Percentiles rank a stretch among this genome's conserved stretches.
Evolutionary conservation across 2,888 invertebrate species (phyloP).

Genomic region (Eugnorisma glareosa): DNA sequence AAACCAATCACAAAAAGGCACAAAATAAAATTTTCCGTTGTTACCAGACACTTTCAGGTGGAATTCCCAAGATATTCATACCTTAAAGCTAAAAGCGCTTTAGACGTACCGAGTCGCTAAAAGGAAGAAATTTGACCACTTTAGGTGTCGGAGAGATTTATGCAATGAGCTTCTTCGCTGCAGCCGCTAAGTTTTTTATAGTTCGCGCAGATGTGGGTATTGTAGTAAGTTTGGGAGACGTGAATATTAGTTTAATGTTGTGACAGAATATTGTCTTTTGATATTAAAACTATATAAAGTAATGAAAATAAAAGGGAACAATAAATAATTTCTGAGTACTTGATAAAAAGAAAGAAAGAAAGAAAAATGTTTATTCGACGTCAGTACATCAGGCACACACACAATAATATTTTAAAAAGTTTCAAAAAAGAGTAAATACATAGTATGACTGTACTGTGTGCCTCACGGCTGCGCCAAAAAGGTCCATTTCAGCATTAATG

Average conservation of each 20-base stretch:
- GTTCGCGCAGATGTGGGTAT: slow-evolving; percentile 41
- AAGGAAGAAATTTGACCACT: slow-evolving; percentile 68
- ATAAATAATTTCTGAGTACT: background rate
- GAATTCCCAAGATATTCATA: slow-evolving; percentile 56
- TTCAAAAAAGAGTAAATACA: no score
- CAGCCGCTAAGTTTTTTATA: slow-evolving; percentile 61
- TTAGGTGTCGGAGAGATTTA: slow-evolving; percentile 67
- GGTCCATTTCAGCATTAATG: no score
- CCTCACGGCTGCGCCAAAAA: no score
- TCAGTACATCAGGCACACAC: no score
- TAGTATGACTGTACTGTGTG: no score
- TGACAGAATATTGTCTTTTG: background rate
- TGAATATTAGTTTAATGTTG: slow-evolving; percentile 15
- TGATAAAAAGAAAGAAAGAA: no score
- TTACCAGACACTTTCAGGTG: slow-evolving; percentile 34
- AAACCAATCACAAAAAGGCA: slow-evolving; percentile 4
- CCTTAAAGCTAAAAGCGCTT: slow-evolving; percentile 60
- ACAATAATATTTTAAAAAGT: no score
- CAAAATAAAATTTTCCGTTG: slow-evolving; percentile 16
- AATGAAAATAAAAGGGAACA: background rate
- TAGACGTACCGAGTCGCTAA: slow-evolving; percentile 50
- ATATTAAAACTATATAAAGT: background rate
- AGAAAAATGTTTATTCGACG: no score
- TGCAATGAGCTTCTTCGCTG: slow-evolving; percentile 58
- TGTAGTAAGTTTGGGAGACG: slow-evolving; percentile 25